These are phyloP conservation scores for Cryptocephalus primarius DNA, from an alignment of 2,888 invertebrate species.

Conservation along the genomic window DNA sequence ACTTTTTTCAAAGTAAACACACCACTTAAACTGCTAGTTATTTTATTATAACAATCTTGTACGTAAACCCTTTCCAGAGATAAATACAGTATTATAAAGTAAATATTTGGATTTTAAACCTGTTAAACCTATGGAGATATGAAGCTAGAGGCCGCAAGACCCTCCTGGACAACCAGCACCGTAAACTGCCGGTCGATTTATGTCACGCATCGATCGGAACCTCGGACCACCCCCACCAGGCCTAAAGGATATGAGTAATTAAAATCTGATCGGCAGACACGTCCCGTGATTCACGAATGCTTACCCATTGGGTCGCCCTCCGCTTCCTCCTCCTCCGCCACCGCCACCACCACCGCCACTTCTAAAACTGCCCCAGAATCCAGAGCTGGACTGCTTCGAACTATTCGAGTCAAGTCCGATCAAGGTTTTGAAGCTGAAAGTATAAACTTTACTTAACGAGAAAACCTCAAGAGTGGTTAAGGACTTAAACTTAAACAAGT, in stretches of 20 bases:
- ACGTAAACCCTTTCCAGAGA: too few species aligned
- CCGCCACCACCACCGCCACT: constrained; percentile 14
- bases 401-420: constrained; percentile 21
- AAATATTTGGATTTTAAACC: too few species aligned
- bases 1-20: too few species aligned
- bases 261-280: too few species aligned
- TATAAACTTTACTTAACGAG: background rate
- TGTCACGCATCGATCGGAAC: constrained; percentile 23
- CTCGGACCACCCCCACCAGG: constrained; percentile 19
- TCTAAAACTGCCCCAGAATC: constrained; percentile 8
- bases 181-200: constrained; percentile 22
- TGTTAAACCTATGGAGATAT: too few species aligned
- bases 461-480: too few species aligned
- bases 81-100: too few species aligned
- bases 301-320: constrained; percentile 9
- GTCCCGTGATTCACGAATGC: background rate
- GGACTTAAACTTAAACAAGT: too few species aligned
- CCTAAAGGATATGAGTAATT: constrained; percentile 16
- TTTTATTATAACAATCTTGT: too few species aligned
- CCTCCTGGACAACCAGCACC: constrained; percentile 24
- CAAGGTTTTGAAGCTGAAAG: constrained; percentile 27
- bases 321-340: constrained; percentile 21
- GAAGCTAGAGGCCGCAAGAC: constrained; percentile 21
- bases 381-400: background rate
- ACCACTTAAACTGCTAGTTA: too few species aligned